Evolutionary conservation across 2,113 vertebrate genomes (phyloP).

Genomic region (Trinectes maculatus): DNA sequence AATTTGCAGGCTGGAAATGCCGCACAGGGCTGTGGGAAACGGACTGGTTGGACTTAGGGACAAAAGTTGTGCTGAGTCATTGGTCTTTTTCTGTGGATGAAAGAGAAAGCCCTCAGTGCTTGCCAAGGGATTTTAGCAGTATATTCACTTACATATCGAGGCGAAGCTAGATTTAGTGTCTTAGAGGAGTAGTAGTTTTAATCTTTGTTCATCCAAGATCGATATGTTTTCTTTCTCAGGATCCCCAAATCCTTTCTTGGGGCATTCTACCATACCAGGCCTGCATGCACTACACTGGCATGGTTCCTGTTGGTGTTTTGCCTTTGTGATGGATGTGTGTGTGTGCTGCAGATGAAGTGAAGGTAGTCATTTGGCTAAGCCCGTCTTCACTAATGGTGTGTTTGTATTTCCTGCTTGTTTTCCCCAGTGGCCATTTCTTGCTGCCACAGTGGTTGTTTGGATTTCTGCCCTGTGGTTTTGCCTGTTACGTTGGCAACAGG

Average conservation of each 20-base stretch:
- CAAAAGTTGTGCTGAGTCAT: slow-evolving; percentile 52
- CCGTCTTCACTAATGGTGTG: slow-evolving; percentile 52
- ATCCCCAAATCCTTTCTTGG: slow-evolving; percentile 11
- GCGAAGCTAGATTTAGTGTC: slow-evolving; percentile 24
- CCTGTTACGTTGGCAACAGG: slow-evolving; percentile 29
- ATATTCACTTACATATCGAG: slow-evolving; percentile 6
- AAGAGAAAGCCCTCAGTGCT: slow-evolving; percentile 14
- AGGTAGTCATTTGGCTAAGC: slow-evolving; percentile 60
- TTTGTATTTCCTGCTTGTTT: slow-evolving; percentile 59
- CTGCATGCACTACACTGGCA: slow-evolving; percentile 12
- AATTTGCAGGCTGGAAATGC: slow-evolving; percentile 6
- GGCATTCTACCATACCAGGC: neutral
- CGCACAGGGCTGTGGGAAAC: slow-evolving; percentile 4
- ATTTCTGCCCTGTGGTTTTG: slow-evolving; percentile 41
- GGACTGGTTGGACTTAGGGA: slow-evolving; percentile 2
- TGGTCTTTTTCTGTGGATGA: slow-evolving; percentile 32
- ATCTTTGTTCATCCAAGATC: neutral
- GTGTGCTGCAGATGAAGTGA: slow-evolving; percentile 26
- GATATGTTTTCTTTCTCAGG: slow-evolving; percentile 38
- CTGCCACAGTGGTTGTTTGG: slow-evolving; percentile 46
- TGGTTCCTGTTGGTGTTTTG: slow-evolving; percentile 36
- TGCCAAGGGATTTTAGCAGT: neutral
- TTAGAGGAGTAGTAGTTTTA: slow-evolving; percentile 5
- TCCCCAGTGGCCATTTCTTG: slow-evolving; percentile 27
- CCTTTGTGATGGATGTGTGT: slow-evolving; percentile 36